Evolutionary conservation across 2,888 invertebrate genomes (phyloP), one percentile per base, ranked within the genome.

Genomic region (Nymphalis urticae): DNA sequence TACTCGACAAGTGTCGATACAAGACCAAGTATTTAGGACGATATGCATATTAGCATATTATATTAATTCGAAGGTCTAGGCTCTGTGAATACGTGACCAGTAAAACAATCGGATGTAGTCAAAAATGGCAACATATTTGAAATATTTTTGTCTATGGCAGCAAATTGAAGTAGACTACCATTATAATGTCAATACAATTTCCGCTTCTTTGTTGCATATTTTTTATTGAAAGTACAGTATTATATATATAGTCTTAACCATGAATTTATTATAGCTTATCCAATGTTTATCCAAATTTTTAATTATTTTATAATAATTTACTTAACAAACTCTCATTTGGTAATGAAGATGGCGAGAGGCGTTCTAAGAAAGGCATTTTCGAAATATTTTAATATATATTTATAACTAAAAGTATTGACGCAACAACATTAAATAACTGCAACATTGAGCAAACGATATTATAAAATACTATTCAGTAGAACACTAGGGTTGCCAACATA

Each of bases 31-130:
- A 68, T 70, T 70, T 70, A 59, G 70, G 66, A 70, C 63, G 64
- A 63, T 62, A 48, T 64, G 64, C 62, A 68, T 72, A 70, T 67
- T 36, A 69, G 64, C 62, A 68, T 72, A 70, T 67, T 36, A 69
- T 70, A 65, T 72, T 66, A 72, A 72, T 62, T 59, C 48, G 64
- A 70, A 70, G 72, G 72, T 72, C 72, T 72, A 66, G 66, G 61
- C 68, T 42, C n/a, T 32, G 47, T 13, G 1, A 19, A 36, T 54
- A 68, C 70, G 72, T 72, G 72, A 61, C 65, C 47, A 36, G 54
- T 62, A 27, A 54, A 63, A 66, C 62, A 59, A 69, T 62, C 6
- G n/a, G n/a, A 53, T 9, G 16, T 50, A 16, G 48, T 60, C 48
- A 56, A n/a, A 48, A 50, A 58, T 50, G 42, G 48, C n/a, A 9